Percentiles rank a stretch among this genome's conserved stretches.
These are phyloP conservation scores for Mormyrus iriodes DNA, from an alignment of 2,113 vertebrate species.

Conservation along the genomic window DNA sequence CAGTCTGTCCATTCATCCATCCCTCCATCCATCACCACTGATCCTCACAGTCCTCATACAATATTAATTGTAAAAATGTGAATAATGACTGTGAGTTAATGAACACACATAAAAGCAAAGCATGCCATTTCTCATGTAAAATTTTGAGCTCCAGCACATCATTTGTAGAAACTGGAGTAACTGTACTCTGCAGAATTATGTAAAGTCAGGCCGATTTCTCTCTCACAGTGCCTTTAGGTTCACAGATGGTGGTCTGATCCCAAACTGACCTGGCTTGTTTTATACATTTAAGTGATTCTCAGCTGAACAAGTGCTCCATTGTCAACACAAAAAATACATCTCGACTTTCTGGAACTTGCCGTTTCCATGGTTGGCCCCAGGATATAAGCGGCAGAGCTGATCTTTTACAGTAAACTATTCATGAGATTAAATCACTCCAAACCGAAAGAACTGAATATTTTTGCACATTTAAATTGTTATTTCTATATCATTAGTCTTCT, in stretches of 20 bases:
- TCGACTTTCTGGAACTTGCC: background rate
- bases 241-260: conserved; percentile 19
- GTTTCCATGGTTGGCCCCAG: background rate
- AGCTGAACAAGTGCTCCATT: conserved; percentile 11
- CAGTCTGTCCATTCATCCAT: background rate
- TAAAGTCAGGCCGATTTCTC: background rate
- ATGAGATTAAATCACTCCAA: background rate
- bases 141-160: background rate
- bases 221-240: background rate
- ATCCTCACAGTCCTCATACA: background rate
- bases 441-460: background rate
- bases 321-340: conserved; percentile 1
- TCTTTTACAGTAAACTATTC: background rate
- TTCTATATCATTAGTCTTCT: background rate
- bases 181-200: background rate
- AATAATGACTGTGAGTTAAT: background rate
- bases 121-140: background rate
- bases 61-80: background rate
- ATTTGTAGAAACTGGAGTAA: background rate
- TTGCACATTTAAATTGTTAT: background rate
- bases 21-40: background rate
- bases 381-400: background rate
- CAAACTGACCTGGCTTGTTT: conserved; percentile 10
- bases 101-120: background rate
- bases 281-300: conserved; percentile 11